Percentiles rank a stretch among this genome's conserved stretches.
These are phyloP conservation scores for Urocolius indicus DNA, from an alignment of 2,113 vertebrate species.

Conservation along the genomic window DNA sequence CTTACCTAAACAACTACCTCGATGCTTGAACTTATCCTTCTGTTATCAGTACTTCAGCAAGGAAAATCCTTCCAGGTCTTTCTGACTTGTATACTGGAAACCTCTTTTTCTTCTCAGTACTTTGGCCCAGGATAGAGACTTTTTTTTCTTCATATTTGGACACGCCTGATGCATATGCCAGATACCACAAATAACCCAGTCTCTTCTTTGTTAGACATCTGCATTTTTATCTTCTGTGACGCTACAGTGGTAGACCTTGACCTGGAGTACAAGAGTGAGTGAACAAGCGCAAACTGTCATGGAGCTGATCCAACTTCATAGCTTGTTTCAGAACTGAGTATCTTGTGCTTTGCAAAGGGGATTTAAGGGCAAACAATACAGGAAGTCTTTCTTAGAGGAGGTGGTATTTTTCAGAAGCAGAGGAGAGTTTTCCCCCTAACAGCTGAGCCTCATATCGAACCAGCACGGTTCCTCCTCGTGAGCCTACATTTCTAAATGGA, in stretches of 20 bases:
- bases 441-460: neutral
- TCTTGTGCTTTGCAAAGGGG: neutral
- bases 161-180: neutral
- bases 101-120: neutral
- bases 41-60: neutral
- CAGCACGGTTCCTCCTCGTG: neutral
- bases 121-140: neutral
- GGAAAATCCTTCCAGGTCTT: neutral
- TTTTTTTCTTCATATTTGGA: neutral
- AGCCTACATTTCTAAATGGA: neutral
- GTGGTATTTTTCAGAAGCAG: neutral
- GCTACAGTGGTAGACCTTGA: neutral
- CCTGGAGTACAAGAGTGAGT: neutral
- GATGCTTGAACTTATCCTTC: neutral
- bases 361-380: neutral
- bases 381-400: neutral
- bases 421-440: neutral
- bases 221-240: neutral
- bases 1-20: neutral
- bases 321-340: neutral
- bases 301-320: neutral
- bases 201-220: neutral
- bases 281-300: neutral
- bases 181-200: neutral
- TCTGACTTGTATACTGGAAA: neutral